Base-by-base conservation (phyloP, 2,797 vertebrate species). In the Sebastes umbrosus region DNA sequence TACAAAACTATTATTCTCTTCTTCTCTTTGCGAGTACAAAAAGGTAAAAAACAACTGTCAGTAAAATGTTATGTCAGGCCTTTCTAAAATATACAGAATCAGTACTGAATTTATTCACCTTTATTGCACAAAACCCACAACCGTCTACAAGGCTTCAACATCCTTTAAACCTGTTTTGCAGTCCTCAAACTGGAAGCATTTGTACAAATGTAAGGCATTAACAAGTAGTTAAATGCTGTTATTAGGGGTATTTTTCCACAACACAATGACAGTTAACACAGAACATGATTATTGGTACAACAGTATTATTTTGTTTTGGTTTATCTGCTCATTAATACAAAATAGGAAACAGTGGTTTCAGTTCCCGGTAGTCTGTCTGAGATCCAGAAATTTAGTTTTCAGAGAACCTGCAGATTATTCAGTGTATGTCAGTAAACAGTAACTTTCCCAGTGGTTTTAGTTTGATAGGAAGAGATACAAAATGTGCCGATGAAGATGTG, bases 121-220 rank as follows among this genome's bases (percentile, higher is more conserved):
- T 71, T 65, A 86, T 78, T 88, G 83, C 83, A 86, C 79, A 69
- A 62, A 83, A 63, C 50, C 69, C 66, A 43, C 54, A 24, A 14
- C 29, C 22, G 1, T n/a, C 10, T 34, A 12, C 22, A 6, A 27
- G 24, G 31, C 31, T 55, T 3, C 22, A 20, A 31, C 54, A 7
- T 27, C 25, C 52, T 63, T 60, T n/a, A 13, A 31, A 22, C 27
- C 7, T 11, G 31, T 25, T 52, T 25, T 2, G 0, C 58, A 52
- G 73, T 82, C 24, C 52, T 18, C 4, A 4, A 36, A 1, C 20
- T 12, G 1, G 22, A 52, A 43, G 18, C 1, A n/a, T 4, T 12
- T 29, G 22, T 39, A 43, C 46, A 25, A 20, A 24, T 22, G 11
- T 20, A 46, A 57, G 58, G 14, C 16, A 16, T 13, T 9, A 59